Conservation (phyloP, 1,140 invertebrate species). For the Ips typographus region DNA sequence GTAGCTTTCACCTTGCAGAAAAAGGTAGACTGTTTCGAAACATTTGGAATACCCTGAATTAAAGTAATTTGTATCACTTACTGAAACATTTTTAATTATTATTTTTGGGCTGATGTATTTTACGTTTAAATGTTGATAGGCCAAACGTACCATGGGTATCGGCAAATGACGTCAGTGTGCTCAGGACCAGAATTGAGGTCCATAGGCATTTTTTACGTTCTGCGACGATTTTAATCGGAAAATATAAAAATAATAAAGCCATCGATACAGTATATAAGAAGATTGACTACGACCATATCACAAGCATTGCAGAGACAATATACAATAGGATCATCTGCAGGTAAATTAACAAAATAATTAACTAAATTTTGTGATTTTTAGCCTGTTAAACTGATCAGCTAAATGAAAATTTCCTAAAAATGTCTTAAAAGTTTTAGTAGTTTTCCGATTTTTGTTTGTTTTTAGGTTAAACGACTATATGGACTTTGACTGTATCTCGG, state of each 20-base stretch:
- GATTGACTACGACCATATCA: conserved; percentile 45
- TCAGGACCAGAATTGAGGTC: conserved; percentile 54
- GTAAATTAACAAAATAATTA: too few relatives aligned
- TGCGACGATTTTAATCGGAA: conserved; percentile 50
- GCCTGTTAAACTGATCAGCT: too few relatives aligned
- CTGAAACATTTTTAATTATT: too few relatives aligned
- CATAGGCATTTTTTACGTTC: conserved; percentile 54
- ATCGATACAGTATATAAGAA: conserved; percentile 46
- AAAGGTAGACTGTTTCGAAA: too few relatives aligned
- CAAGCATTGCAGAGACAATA: conserved; percentile 50
- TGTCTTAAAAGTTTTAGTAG: too few relatives aligned
- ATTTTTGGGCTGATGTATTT: too few relatives aligned
- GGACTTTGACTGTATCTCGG: conserved; percentile 54
- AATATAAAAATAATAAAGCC: conserved; percentile 47
- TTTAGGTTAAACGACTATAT: conserved; percentile 41
- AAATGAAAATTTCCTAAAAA: too few relatives aligned
- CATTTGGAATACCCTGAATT: too few relatives aligned
- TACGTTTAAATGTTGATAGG: conserved; percentile 39
- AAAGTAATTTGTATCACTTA: too few relatives aligned
- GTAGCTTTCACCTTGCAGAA: too few relatives aligned
- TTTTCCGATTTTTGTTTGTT: background rate
- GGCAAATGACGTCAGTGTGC: conserved; percentile 45
- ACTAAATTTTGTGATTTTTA: conserved; percentile 1
- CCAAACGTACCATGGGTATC: conserved; percentile 53
- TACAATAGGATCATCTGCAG: conserved; percentile 52